Conservation (phyloP, 2,113 vertebrate genomes). For the Seriola aureovittata region DNA sequence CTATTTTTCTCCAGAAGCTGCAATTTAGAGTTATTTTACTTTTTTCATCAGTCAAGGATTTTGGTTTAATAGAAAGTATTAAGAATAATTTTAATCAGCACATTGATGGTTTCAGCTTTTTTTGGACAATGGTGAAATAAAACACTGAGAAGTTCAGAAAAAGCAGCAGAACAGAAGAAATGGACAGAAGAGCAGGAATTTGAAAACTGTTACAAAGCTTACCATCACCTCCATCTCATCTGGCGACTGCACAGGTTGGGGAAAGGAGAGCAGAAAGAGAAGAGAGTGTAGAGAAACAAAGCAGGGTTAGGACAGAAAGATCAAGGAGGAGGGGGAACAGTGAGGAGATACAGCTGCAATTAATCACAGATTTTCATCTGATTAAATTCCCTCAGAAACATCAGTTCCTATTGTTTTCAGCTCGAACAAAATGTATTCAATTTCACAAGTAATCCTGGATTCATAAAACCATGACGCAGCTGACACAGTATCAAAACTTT, state of each 20-base stretch:
- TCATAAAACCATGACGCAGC: neutral
- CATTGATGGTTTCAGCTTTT: neutral
- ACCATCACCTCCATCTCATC: conserved; percentile 70
- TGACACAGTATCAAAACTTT: too few species aligned
- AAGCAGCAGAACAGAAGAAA: neutral
- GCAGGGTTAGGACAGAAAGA: neutral
- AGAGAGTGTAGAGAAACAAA: conserved; percentile 7
- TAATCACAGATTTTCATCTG: neutral
- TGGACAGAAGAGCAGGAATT: conserved; percentile 8
- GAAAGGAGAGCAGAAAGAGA: conserved; percentile 15
- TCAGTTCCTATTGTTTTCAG: neutral
- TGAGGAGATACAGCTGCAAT: neutral
- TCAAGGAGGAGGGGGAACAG: neutral
- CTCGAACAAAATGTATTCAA: too few species aligned
- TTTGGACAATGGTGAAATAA: neutral
- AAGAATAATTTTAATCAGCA: conserved; percentile 28
- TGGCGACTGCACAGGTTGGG: conserved; percentile 57
- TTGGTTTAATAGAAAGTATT: conserved; percentile 22
- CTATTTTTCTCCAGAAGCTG: neutral
- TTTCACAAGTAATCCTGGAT: neutral
- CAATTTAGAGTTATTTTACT: conserved; percentile 35
- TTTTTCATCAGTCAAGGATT: conserved; percentile 22
- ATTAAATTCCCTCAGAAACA: neutral
- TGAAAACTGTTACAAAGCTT: conserved; percentile 46
- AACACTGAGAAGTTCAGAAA: neutral